Evolutionary conservation across 2,888 invertebrate species (phyloP).

Genomic region (Xanthorhoe spadicearia): DNA sequence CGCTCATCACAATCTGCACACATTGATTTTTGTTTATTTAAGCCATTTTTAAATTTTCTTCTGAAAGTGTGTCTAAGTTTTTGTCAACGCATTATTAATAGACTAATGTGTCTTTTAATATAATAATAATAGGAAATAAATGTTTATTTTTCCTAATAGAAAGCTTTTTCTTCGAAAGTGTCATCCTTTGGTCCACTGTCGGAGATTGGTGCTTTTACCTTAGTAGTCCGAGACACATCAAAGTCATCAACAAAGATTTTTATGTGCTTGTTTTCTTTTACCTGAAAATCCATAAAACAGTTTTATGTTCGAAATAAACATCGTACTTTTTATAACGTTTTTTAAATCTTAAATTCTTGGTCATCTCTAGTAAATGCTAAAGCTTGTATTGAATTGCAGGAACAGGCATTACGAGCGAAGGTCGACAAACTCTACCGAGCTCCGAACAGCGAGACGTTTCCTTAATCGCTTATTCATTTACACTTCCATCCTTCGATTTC

Average conservation of each 20-base stretch:
- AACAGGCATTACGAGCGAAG: constrained; percentile 60
- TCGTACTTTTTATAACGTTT: neutral
- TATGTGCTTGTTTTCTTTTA: neutral
- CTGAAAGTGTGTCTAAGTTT: too few species aligned
- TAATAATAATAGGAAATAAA: too few species aligned
- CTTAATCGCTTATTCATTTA: constrained; percentile 59
- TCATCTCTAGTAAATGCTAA: constrained; percentile 49
- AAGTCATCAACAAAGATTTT: neutral
- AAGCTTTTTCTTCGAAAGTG: too few species aligned
- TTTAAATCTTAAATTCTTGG: neutral
- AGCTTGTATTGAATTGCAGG: constrained; percentile 44
- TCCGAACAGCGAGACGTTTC: constrained; percentile 55
- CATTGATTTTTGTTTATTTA: too few species aligned
- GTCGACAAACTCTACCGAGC: constrained; percentile 67
- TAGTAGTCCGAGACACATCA: neutral
- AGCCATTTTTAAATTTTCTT: too few species aligned
- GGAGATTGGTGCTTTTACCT: too few species aligned
- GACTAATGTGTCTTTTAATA: too few species aligned
- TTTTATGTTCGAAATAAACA: neutral
- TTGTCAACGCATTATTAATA: too few species aligned
- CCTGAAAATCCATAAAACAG: neutral
- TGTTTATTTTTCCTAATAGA: too few species aligned
- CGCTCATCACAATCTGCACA: too few species aligned
- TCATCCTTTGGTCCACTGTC: too few species aligned
- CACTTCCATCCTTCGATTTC: constrained; percentile 50